phyloP scores from a whole-genome alignment of 1,140 invertebrate species.

The Drosophila tropicalis region DNA sequence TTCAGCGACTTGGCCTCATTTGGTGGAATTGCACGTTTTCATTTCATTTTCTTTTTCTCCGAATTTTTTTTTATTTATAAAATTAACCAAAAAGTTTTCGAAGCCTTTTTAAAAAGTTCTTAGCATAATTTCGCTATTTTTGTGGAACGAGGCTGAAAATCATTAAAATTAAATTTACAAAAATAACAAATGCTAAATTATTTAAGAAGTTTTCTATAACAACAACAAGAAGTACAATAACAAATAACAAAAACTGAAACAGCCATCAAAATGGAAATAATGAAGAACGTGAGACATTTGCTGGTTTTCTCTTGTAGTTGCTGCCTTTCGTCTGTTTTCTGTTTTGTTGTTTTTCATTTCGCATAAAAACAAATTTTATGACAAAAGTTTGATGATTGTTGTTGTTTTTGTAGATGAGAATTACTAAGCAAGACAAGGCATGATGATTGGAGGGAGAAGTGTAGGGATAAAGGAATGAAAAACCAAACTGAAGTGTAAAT shows the following conservation, averaged over 20 bases:
- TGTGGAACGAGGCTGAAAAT: slow-evolving; percentile 40
- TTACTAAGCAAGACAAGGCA: slow-evolving; percentile 15
- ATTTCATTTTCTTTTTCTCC: slow-evolving; percentile 18
- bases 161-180: slow-evolving; percentile 55
- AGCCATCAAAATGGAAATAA: slow-evolving; percentile 65
- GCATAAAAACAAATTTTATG: slow-evolving; percentile 75
- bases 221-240: slow-evolving; percentile 24
- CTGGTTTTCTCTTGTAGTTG: slow-evolving; percentile 52
- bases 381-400: slow-evolving; percentile 65
- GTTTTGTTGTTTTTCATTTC: slow-evolving; percentile 1
- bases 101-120: slow-evolving; percentile 34
- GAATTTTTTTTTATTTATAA: slow-evolving; percentile 23
- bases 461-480: slow-evolving; percentile 22
- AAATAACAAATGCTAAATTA: slow-evolving; percentile 46
- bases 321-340: slow-evolving; percentile 11
- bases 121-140: slow-evolving; percentile 49
- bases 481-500: slow-evolving; percentile 68
- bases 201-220: slow-evolving; percentile 45
- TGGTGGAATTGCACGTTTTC: slow-evolving; percentile 43
- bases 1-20: slow-evolving; percentile 52
- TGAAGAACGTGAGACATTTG: slow-evolving; percentile 70
- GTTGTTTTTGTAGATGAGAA: slow-evolving; percentile 1
- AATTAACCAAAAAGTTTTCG: slow-evolving; percentile 50
- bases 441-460: background rate
- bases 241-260: slow-evolving; percentile 50